Evolutionary conservation across 2,113 vertebrate genomes (phyloP).

Genomic region (Rhineura floridana): DNA sequence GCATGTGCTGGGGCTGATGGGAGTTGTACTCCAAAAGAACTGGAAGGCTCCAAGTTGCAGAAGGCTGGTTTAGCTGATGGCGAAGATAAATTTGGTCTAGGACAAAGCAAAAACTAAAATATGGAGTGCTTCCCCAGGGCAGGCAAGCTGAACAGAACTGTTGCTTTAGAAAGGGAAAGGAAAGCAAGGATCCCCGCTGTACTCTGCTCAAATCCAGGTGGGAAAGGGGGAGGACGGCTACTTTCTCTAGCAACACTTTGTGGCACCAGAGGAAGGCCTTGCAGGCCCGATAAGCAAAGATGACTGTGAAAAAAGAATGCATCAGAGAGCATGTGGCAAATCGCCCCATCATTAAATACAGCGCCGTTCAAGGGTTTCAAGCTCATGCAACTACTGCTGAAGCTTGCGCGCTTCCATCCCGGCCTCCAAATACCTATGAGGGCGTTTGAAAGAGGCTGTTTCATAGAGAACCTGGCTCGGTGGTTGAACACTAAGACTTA

Average conservation of each 20-base stretch:
- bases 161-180: neutral
- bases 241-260: neutral
- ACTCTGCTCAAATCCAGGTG: neutral
- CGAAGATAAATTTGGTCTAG: neutral
- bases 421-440: neutral
- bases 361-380: neutral
- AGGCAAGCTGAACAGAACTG: neutral
- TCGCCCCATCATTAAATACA: neutral
- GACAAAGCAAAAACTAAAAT: neutral
- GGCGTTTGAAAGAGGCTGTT: neutral
- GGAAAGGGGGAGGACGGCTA: no score
- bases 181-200: neutral
- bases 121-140: neutral
- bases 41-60: neutral
- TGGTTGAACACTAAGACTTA: constrained; percentile 20
- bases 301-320: neutral
- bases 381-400: constrained; percentile 4
- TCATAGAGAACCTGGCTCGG: constrained; percentile 16
- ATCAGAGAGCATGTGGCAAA: neutral
- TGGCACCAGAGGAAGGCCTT: neutral
- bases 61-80: neutral
- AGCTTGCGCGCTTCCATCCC: neutral
- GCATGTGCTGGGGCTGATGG: no score
- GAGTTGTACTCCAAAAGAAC: neutral
- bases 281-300: neutral